Evolutionary conservation across 2,113 vertebrate genomes (phyloP).

Genomic region (Odobenus rosmarus): DNA sequence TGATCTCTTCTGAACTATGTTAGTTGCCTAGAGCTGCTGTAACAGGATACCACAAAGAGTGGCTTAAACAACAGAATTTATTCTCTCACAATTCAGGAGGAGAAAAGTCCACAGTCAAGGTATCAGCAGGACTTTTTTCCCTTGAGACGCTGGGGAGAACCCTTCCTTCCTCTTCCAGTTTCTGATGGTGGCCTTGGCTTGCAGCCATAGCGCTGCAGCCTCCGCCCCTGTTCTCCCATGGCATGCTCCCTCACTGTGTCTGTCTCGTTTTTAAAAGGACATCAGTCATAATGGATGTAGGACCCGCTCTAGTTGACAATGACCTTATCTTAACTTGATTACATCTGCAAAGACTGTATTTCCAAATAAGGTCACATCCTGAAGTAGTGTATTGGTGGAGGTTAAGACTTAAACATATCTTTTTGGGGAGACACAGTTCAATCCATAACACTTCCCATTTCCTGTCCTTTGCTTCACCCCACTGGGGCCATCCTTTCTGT

Average conservation of each 20-base stretch:
- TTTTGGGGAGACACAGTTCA: not conserved
- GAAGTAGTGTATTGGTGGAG: not conserved
- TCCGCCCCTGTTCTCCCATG: not conserved
- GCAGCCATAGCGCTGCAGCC: too few species aligned
- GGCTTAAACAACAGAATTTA: not conserved
- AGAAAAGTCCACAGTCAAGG: not conserved
- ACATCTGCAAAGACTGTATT: not conserved
- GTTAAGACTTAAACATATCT: not conserved
- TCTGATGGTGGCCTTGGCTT: not conserved
- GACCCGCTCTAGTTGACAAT: not conserved
- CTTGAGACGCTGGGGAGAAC: not conserved
- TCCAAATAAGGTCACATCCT: not conserved
- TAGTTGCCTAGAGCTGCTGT: not conserved
- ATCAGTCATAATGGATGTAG: not conserved
- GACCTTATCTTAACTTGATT: not conserved
- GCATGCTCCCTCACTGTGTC: not conserved
- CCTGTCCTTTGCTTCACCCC: not conserved
- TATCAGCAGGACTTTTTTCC: accelerated
- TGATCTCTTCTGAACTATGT: not conserved
- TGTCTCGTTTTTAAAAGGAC: not conserved
- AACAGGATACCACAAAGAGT: not conserved
- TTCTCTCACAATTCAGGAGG: not conserved
- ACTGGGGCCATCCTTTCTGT: not conserved
- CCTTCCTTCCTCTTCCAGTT: not conserved
- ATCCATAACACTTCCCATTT: not conserved